These are phyloP conservation scores for Monochamus saltuarius DNA, from an alignment of 1,140 invertebrate species.

Conservation along the genomic window DNA sequence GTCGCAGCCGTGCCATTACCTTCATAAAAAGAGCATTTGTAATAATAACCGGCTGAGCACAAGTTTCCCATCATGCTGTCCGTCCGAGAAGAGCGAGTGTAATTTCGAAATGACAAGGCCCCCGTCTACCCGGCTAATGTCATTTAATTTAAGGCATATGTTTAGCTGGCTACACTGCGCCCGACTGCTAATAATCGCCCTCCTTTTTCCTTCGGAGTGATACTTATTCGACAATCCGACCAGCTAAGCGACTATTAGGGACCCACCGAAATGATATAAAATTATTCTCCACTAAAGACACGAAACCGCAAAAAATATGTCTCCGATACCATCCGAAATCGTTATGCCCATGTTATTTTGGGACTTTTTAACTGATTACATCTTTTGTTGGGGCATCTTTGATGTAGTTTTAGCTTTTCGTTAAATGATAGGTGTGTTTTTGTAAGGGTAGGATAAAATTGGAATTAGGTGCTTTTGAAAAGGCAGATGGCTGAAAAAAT, in stretches of 20 bases:
- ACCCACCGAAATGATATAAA: slow-evolving; percentile 40
- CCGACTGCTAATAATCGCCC: slow-evolving; percentile 30
- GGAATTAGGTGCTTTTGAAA: too few species aligned
- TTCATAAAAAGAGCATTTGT: slow-evolving; percentile 10
- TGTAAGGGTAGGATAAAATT: too few species aligned
- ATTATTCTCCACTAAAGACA: slow-evolving; percentile 34
- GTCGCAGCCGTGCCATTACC: too few species aligned
- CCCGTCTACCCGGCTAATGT: slow-evolving; percentile 33
- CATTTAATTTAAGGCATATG: slow-evolving; percentile 45
- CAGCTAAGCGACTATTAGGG: slow-evolving; percentile 38
- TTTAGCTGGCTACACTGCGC: slow-evolving; percentile 31
- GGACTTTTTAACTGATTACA: too few species aligned
- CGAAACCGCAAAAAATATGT: slow-evolving; percentile 38
- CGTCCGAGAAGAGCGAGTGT: slow-evolving; percentile 7
- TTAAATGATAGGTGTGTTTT: too few species aligned
- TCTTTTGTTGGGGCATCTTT: too few species aligned
- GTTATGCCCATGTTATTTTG: too few species aligned
- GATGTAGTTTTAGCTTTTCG: too few species aligned
- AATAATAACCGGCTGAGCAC: slow-evolving; percentile 18
- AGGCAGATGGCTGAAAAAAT: too few species aligned
- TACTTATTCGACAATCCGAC: slow-evolving; percentile 39
- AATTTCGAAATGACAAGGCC: slow-evolving; percentile 38
- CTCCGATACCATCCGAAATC: slow-evolving; percentile 30
- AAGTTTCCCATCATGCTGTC: slow-evolving; percentile 13
- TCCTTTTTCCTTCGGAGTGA: slow-evolving; percentile 32